A percentile compares a stretch with the other conserved stretches of the same genome.
phyloP scores from a whole-genome alignment of 2,888 invertebrate species.

The Polia nebulosa region DNA sequence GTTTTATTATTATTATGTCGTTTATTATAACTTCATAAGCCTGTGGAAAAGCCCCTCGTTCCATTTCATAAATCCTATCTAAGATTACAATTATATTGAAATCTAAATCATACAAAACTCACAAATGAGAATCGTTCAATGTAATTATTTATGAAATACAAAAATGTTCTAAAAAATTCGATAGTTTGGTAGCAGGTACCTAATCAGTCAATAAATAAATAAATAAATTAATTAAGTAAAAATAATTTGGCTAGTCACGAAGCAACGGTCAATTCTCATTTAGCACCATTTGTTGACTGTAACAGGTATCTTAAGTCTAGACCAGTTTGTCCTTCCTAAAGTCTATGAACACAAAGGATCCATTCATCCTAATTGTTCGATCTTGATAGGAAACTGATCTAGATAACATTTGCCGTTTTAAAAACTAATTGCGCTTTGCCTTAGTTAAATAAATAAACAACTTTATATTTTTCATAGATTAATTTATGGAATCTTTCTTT shows the following conservation, averaged over 20 bases:
- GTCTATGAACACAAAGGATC: not conserved
- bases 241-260: slow-evolving; percentile 45
- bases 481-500: not conserved
- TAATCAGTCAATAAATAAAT: slow-evolving; percentile 63
- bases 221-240: slow-evolving; percentile 29
- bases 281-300: slow-evolving; percentile 60
- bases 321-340: slow-evolving; percentile 30
- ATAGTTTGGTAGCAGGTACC: slow-evolving; percentile 68
- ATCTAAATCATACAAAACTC: slow-evolving; percentile 43
- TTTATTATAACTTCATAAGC: too few species aligned
- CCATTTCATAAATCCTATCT: slow-evolving; percentile 61
- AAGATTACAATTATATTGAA: slow-evolving; percentile 57
- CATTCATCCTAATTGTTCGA: not conserved
- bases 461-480: slow-evolving; percentile 6
- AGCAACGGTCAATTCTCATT: slow-evolving; percentile 46
- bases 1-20: too few species aligned
- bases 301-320: slow-evolving; percentile 42
- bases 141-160: slow-evolving; percentile 40
- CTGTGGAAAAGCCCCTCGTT: slow-evolving; percentile 53
- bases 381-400: slow-evolving; percentile 28
- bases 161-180: slow-evolving; percentile 71
- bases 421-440: slow-evolving; percentile 34
- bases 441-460: slow-evolving; percentile 28
- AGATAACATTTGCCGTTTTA: slow-evolving; percentile 39
- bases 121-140: slow-evolving; percentile 49